Base-by-base conservation (phyloP, 1,140 invertebrate genomes). In the Oncopodura yosiiana region DNA sequence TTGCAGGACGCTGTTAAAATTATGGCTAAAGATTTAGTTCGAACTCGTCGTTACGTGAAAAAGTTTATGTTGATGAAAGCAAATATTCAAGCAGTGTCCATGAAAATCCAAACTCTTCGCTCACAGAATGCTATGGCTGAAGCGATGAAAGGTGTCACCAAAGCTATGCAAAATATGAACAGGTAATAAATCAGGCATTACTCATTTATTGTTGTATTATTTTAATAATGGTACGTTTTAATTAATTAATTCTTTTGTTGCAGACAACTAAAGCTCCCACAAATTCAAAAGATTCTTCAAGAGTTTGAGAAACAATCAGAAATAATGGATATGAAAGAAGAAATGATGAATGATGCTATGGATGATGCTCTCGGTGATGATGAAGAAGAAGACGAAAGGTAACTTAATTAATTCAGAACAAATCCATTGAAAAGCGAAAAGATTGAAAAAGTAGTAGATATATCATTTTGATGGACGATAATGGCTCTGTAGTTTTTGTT, bases 291-390 rank as follows among this genome's bases (percentile, higher is more conserved):
- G 69, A 99, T 99, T 65, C 81, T 99, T 68, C 86, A 92, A 78
- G 95, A 99, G 69, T 99, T 99, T 78, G 95, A 99, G 72, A 97
- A 96, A 67, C 95, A 99, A 69, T 94, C 92, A 0, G 94, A 98
- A 74, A 97, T 99, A 54, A 99, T 99, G 95, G 95, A 99, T 69
- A 99, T 99, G 94, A 99, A 99, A 69, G 95, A 99, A 74, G 96
- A 99, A 74, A 94, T 99, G 79, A 99, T 99, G 84, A 95, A 94
- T 72, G 96, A 99, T 74, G 94, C 91, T 6, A 98, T 99, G 66
- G 96, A 99, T 72, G 95, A 98, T 75, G 95, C 94, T 2, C 94
- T 99, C 83, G 95, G 92, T 61, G 95, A 91, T 65, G 94, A 95
- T 69, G 93, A 84, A 34, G 95, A 99, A 70, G 95, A 99, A 72